Evolutionary conservation across 2,113 vertebrate species (phyloP).

Genomic region (Tapirus terrestris): DNA sequence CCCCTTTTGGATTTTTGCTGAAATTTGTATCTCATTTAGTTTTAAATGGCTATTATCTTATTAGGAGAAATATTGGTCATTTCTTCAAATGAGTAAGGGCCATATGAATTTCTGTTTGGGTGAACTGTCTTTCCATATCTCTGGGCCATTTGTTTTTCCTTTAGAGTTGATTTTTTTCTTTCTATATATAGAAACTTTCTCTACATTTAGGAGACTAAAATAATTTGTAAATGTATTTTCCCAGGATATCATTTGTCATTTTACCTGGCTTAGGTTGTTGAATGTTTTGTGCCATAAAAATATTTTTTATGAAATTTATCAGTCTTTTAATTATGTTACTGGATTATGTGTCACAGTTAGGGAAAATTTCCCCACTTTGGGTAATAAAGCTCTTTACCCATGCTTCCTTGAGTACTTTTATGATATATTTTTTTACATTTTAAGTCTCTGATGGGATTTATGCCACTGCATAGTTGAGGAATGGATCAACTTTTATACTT

Average conservation of each 20-base stretch:
- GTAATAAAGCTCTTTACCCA: neutral
- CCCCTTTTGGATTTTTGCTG: neutral
- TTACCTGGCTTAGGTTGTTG: neutral
- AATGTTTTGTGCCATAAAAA: neutral
- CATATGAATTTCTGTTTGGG: neutral
- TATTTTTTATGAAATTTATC: neutral
- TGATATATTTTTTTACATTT: neutral
- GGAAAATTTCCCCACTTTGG: neutral
- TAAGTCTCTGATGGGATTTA: neutral
- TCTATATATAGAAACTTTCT: neutral
- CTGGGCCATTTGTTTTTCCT: neutral
- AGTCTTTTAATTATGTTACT: neutral
- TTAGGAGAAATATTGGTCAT: neutral
- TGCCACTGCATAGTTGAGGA: neutral
- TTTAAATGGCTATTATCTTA: neutral
- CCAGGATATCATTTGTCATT: neutral
- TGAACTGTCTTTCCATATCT: neutral
- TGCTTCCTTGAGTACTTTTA: neutral
- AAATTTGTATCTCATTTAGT: neutral
- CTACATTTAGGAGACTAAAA: neutral
- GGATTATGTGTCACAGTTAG: neutral
- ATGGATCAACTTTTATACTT: neutral
- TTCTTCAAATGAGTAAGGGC: neutral
- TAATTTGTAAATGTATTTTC: conserved; percentile 2
- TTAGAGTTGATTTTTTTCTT: neutral